Percentiles rank a stretch among this genome's conserved stretches.
Evolutionary conservation across 2,797 vertebrate species (phyloP).

Genomic region (Pseudochaenichthys georgianus): DNA sequence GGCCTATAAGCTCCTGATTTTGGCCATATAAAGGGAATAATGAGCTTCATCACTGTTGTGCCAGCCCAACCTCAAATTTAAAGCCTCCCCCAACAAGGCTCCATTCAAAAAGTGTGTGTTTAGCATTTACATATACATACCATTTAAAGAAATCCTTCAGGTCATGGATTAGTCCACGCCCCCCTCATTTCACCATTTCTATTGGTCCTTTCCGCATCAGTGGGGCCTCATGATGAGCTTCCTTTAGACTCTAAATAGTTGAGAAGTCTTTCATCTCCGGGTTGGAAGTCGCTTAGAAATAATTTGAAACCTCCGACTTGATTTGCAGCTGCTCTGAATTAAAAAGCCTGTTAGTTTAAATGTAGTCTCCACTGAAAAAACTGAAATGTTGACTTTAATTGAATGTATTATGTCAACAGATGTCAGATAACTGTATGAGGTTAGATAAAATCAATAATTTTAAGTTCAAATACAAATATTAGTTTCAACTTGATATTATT

Average conservation of each 20-base stretch:
- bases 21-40: conserved; percentile 80
- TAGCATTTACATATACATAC: conserved; percentile 85
- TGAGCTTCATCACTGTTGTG: conserved; percentile 80
- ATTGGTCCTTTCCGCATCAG: conserved; percentile 76
- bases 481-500: too few species aligned
- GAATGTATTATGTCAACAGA: too few species aligned
- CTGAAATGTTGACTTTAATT: too few species aligned
- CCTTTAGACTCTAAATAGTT: conserved; percentile 56
- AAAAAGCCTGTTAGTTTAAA: conserved; percentile 2
- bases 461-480: too few species aligned
- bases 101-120: conserved; percentile 67
- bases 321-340: conserved; percentile 13
- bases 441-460: too few species aligned
- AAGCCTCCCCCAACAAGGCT: conserved; percentile 63
- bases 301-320: conserved; percentile 16
- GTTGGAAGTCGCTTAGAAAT: conserved; percentile 42
- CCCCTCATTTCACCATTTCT: conserved; percentile 52
- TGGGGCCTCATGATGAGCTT: conserved; percentile 68
- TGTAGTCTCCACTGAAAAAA: not conserved
- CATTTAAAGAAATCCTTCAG: conserved; percentile 72
- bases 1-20: conserved; percentile 72
- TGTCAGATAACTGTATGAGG: too few species aligned
- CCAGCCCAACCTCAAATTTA: conserved; percentile 67
- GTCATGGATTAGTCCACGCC: conserved; percentile 79
- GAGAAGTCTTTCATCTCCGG: conserved; percentile 64